Base-by-base conservation (phyloP, 2,797 vertebrate species). In the Lindbergichthys nudifrons region DNA sequence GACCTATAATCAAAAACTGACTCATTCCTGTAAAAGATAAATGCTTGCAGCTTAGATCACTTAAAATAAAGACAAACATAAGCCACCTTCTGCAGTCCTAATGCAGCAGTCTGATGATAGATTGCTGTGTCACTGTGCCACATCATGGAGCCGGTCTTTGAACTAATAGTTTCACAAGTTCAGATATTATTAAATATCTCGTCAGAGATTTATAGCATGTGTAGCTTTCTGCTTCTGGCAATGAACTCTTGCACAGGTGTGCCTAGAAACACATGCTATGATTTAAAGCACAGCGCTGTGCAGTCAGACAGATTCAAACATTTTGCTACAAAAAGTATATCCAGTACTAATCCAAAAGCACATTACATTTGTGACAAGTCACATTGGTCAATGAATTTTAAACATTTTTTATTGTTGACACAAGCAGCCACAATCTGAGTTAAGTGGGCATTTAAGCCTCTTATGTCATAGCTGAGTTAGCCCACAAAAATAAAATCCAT, bases 111-210 rank as follows among this genome's bases (percentile, higher is more conserved):
- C 32, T 65, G 65, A 62, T 69, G 74, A 81, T 46, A 52, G 48
- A 70, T 67, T 67, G 60, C 69, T 70, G 57, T 64, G 74, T 80
- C 56, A 52, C 48, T 65, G 60, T 15, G 42, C 32, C 79, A 73
- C 72, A 82, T 82, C 60, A 72, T 65, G 72, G 46, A 80, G 69
- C 23, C 56, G 50, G 50, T 60, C 58, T 80, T 82, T 77, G 60
- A 84, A 85, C 65, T 72, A 36, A 81, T 56, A 62, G 56, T 72
- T 73, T 82, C 57, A 77, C 64, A 73, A 63, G 72, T 70, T 79
- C 69, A 56, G 59, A 70, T 81, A 74, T 77, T 79, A 54, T 77
- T 47, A 75, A 51, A 30, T 65, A 66, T 61, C 70, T 77, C 69
- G 45, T 58, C n/a, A 72, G 67, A 79, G 70, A 87, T 82, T 86